Evolutionary conservation across 1,140 invertebrate species (phyloP), one percentile per base, ranked within the genome.

Genomic region (Ceratosolen solmsi): DNA sequence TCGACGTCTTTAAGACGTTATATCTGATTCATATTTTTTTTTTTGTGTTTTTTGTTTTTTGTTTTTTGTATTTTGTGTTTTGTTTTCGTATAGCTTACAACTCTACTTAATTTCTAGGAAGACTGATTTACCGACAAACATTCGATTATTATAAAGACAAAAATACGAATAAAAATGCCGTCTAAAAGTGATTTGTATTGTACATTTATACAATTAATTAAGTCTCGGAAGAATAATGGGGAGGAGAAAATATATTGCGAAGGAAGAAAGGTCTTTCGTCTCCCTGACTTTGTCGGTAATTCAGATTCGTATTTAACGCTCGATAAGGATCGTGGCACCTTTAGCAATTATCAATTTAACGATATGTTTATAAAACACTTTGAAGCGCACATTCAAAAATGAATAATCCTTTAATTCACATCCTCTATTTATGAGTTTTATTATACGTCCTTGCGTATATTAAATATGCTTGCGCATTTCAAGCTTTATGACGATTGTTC

Each of bases 51-150:
- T n/a, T n/a, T n/a, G n/a, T n/a, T n/a, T n/a, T n/a, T n/a, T n/a
- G n/a, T n/a, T n/a, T n/a, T n/a, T n/a, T n/a, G n/a, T n/a, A n/a
- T n/a, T n/a, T n/a, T n/a, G n/a, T n/a, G n/a, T n/a, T n/a, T n/a
- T n/a, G n/a, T n/a, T n/a, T n/a, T n/a, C n/a, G n/a, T 79, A 79
- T 79, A 83, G 30, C 71, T 83, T 79, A 79, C 20, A 56, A 63
- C 38, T n/a, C n/a, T 74, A 83, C 41, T 79, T 79, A 78, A n/a
- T 8, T 78, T 77, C 81, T 82, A 83, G 76, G 76, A 79, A 75
- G 58, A 83, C 76, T 79, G 82, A 83, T 79, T 83, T 79, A 83
- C 76, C 82, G 82, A 83, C 82, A 83, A 83, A 70, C 27, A 11
- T 74, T 79, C 25, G 22, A 80, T 76, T 82, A 27, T 79, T 56